phyloP scores from a whole-genome alignment of 2,888 invertebrate genomes.

The Lycaena phlaeas region DNA sequence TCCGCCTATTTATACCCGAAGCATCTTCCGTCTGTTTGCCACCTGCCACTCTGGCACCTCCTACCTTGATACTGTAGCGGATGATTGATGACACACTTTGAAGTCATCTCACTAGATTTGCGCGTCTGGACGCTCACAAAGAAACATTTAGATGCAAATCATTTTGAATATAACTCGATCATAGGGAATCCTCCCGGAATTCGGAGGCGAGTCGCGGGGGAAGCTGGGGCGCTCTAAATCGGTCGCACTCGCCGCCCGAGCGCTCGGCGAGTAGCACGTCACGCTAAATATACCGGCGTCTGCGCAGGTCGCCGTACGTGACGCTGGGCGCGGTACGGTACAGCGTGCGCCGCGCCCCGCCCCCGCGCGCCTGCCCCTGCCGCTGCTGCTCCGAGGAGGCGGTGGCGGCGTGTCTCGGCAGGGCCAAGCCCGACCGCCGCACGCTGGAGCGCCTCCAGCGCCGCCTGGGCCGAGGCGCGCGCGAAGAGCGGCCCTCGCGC shows the following conservation, averaged over 20 bases:
- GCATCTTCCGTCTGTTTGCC: constrained; percentile 66
- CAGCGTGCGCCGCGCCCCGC: constrained; percentile 78
- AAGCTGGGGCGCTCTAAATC: constrained; percentile 60
- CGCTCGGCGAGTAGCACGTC: constrained; percentile 49
- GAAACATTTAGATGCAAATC: constrained; percentile 35
- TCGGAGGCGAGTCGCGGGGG: constrained; percentile 50
- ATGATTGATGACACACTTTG: constrained; percentile 13
- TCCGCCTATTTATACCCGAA: constrained; percentile 53
- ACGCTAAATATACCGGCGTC: constrained; percentile 41
- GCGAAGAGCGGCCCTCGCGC: constrained; percentile 65
- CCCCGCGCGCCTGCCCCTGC: constrained; percentile 72
- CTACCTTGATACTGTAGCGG: constrained; percentile 12
- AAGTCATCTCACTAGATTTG: constrained; percentile 26
- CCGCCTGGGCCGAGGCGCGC: constrained; percentile 77
- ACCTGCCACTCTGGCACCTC: constrained; percentile 33
- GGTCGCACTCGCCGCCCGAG: constrained; percentile 61
- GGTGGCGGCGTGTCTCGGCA: constrained; percentile 67
- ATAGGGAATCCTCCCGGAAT: constrained; percentile 68
- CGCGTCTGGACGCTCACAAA: constrained; percentile 29
- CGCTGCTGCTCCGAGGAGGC: constrained; percentile 72
- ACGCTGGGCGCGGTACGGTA: constrained; percentile 81
- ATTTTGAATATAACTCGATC: constrained; percentile 49
- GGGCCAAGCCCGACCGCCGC: constrained; percentile 72
- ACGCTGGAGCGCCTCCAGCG: constrained; percentile 88
- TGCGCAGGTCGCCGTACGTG: constrained; percentile 73